phyloP scores from a whole-genome alignment of 2,888 invertebrate species.

The Troilus luridus region DNA sequence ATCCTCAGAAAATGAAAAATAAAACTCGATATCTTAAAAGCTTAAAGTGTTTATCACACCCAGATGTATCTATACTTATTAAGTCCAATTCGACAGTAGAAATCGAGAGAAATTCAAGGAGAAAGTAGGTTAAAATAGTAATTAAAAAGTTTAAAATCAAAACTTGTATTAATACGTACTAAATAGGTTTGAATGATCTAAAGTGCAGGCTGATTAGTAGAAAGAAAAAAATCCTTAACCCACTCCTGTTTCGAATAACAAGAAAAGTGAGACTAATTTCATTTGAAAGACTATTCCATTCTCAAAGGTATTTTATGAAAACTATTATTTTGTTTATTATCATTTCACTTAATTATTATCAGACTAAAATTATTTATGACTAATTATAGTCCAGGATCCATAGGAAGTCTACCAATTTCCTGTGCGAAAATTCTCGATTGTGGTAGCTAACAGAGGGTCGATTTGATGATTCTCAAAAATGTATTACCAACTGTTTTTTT shows the following conservation, averaged over 20 bases:
- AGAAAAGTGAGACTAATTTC: not conserved
- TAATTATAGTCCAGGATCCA: no score
- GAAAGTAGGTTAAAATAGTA: conserved; percentile 20
- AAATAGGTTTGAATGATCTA: not conserved
- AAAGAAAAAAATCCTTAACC: not conserved
- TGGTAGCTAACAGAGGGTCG: no score
- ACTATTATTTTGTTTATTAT: no score
- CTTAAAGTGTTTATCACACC: not conserved
- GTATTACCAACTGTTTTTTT: no score
- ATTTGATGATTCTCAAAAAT: no score
- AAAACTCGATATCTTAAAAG: not conserved
- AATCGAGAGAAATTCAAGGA: not conserved
- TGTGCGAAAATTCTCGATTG: no score
- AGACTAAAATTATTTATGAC: no score
- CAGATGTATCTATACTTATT: not conserved
- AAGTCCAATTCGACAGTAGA: not conserved
- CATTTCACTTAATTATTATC: no score
- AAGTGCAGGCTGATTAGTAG: not conserved
- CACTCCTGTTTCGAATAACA: not conserved
- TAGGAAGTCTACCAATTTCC: no score
- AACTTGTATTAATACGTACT: not conserved
- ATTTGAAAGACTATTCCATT: no score
- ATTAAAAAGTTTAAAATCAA: not conserved
- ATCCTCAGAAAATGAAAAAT: not conserved
- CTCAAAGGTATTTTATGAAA: no score